phyloP scores from a whole-genome alignment of 2,113 vertebrate genomes.

The Erinaceus europaeus region DNA sequence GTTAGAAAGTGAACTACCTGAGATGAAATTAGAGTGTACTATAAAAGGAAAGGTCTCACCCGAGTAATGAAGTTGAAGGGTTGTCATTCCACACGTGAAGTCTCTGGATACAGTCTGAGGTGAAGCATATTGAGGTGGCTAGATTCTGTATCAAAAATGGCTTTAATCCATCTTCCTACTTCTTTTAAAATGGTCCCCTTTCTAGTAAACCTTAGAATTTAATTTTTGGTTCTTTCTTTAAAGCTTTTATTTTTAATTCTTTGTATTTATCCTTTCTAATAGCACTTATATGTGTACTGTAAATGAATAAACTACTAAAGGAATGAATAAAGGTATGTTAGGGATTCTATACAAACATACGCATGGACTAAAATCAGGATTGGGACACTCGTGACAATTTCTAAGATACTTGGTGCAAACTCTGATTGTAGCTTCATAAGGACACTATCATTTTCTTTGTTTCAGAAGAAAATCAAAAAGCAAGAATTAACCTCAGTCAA shows the following conservation, averaged over 20 bases:
- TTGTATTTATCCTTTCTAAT: neutral
- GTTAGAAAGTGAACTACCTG: too few relatives aligned
- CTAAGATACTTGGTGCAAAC: neutral
- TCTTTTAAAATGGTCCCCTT: neutral
- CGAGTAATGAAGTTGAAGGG: too few relatives aligned
- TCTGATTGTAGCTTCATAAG: neutral
- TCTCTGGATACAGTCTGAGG: too few relatives aligned
- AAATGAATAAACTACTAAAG: neutral
- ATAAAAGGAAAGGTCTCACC: too few relatives aligned
- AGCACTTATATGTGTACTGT: neutral
- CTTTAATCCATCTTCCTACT: neutral
- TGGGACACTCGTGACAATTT: neutral
- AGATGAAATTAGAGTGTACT: too few relatives aligned
- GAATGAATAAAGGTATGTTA: neutral
- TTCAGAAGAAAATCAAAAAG: conserved; percentile 10
- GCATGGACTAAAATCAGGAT: neutral
- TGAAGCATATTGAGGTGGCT: too few relatives aligned
- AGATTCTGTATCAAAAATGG: neutral
- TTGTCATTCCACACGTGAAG: too few relatives aligned
- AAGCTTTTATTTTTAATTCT: neutral
- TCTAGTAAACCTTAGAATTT: neutral
- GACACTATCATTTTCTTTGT: conserved; percentile 32
- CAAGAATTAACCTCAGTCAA: conserved; percentile 61
- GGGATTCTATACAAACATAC: neutral
- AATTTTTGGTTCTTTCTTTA: neutral